These are phyloP conservation scores for Alloscopus bannaensis DNA, from an alignment of 2,888 invertebrate species.

Conservation along the genomic window DNA sequence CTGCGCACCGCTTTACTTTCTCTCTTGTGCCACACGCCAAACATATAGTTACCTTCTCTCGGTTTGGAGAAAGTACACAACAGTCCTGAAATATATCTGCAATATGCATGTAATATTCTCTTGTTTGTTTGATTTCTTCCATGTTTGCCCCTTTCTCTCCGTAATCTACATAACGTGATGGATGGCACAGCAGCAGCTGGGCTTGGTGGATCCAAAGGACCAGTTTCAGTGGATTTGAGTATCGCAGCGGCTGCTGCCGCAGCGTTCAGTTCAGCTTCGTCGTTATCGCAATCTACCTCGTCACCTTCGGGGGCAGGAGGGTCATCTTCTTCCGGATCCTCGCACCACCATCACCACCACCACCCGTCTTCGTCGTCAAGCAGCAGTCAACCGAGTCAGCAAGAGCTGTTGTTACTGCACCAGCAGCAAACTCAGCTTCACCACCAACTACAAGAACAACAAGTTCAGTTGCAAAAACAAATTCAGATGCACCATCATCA, in stretches of 20 bases:
- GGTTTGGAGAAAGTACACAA: no score
- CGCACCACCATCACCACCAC: constrained; percentile 56
- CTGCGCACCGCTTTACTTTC: neutral
- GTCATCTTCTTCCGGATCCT: constrained; percentile 41
- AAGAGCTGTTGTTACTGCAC: constrained; percentile 51
- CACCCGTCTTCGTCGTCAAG: constrained; percentile 56
- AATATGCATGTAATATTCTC: constrained; percentile 14
- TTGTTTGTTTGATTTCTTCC: constrained; percentile 23
- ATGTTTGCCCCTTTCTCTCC: neutral
- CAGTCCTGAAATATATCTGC: no score
- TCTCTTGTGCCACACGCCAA: no score
- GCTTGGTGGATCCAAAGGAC: constrained; percentile 62
- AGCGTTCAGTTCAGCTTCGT: constrained; percentile 33
- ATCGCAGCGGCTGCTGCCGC: constrained; percentile 57
- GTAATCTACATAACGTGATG: no score
- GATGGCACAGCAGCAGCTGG: constrained; percentile 37
- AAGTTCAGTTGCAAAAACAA: constrained; percentile 60
- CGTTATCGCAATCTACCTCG: constrained; percentile 47
- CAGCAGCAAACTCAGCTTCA: constrained; percentile 53
- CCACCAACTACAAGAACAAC: constrained; percentile 56
- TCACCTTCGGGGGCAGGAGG: constrained; percentile 45
- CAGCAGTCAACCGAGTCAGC: constrained; percentile 46
- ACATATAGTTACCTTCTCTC: no score
- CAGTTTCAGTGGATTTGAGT: constrained; percentile 65
- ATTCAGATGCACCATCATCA: constrained; percentile 60